Evolutionary conservation across 2,797 vertebrate genomes (phyloP), one percentile per base, ranked within the genome.

Genomic region (Falco berigora): DNA sequence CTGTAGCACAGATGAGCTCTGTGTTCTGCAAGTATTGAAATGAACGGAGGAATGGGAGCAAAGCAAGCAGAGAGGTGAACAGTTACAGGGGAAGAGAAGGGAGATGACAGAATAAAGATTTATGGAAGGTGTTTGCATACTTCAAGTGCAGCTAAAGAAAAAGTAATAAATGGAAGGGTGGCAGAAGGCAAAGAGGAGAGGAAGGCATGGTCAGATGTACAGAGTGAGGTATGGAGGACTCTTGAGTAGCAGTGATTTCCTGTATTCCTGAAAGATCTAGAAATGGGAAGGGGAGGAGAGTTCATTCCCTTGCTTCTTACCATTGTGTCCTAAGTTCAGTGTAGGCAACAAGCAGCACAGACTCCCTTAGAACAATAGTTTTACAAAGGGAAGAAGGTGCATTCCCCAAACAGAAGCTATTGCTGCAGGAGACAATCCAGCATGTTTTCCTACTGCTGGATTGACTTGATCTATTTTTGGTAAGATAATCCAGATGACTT

Each of bases 391-490:
- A 78, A 72, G 32, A 28, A 69, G 32, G 32, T 83, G 2, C 18
- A 12, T 75, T 86, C 50, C 34, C 25, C 9, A 68, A 68, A 13
- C 25, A 42, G 49, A 59, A 83, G 32, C 58, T 90, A 4, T 74
- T 64, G 40, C 58, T 83, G 64, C 0, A 1, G 38, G 46, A 82
- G 44, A 22, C 25, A 52, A 40, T 86, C 46, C 5, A 9, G 22
- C 20, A 4, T 55, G 44, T 76, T 69, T 90, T 64, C 30, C 30
- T 93, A 2, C 50, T 14, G 18, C 30, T 71, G 67, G 78, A 84
- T 84, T 88, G 47, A 36, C 44, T 91, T 42, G 67, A 14, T 88
- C 90, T 96, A 92, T 96, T 96, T 95, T 92, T 90, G 89, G 81
- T 28, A 40, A 93, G 76, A 38, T 96, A 96, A 96, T 95, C 88